These are phyloP conservation scores for Sympetrum striolatum DNA, from an alignment of 2,888 invertebrate genomes.

Conservation along the genomic window DNA sequence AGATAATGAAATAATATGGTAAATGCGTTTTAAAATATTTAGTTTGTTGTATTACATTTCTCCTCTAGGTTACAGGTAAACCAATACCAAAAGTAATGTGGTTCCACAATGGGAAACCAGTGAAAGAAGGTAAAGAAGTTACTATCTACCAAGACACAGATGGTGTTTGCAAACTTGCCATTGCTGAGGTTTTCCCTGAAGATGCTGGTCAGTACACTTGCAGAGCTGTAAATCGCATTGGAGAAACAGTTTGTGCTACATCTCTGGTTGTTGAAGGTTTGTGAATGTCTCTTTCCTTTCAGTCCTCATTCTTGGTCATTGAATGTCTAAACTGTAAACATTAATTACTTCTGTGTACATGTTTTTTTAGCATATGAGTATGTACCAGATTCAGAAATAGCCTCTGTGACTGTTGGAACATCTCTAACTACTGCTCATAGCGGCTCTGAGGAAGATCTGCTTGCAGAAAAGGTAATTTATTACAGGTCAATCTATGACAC, in stretches of 20 bases:
- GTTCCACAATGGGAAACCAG: slow-evolving; percentile 75
- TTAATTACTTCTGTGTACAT: neutral
- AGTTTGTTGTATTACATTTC: neutral
- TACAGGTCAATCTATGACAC: slow-evolving; percentile 50
- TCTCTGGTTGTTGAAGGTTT: slow-evolving; percentile 83
- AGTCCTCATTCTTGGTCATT: neutral
- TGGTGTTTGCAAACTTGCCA: slow-evolving; percentile 80
- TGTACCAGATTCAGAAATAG: slow-evolving; percentile 84
- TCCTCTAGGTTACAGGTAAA: slow-evolving; percentile 68
- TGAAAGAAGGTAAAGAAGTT: slow-evolving; percentile 80
- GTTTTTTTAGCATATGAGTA: slow-evolving; percentile 84
- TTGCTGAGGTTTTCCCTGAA: slow-evolving; percentile 89
- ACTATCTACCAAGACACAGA: slow-evolving; percentile 76
- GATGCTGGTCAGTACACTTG: slow-evolving; percentile 88
- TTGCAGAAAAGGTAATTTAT: slow-evolving; percentile 74
- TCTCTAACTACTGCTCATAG: slow-evolving; percentile 66
- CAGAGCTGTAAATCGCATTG: slow-evolving; percentile 80
- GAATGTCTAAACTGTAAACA: neutral
- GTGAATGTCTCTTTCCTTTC: neutral
- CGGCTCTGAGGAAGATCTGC: slow-evolving; percentile 82
- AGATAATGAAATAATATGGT: too few relatives aligned
- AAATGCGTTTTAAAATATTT: neutral
- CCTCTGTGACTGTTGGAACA: slow-evolving; percentile 61
- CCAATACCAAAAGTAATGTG: slow-evolving; percentile 83
- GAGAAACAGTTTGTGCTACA: slow-evolving; percentile 79